Conservation (phyloP, 2,797 vertebrate species). For the Threskiornis aethiopicus region DNA sequence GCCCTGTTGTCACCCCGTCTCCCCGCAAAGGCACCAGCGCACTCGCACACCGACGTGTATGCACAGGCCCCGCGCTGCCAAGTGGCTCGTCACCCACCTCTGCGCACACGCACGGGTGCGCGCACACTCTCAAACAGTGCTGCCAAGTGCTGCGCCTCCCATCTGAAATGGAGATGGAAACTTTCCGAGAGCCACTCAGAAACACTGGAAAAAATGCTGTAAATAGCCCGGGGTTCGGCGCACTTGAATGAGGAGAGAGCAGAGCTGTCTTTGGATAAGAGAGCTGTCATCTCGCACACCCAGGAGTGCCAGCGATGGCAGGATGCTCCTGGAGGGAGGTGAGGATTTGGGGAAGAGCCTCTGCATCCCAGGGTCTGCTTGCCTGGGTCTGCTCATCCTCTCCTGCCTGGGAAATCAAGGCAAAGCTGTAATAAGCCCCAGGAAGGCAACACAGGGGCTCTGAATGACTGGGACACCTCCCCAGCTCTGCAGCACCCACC, state of each 20-base stretch:
- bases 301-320: not conserved
- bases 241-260: not conserved
- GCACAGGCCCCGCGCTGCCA: fast-evolving
- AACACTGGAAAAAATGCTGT: not conserved
- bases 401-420: not conserved
- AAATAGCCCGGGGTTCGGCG: not conserved
- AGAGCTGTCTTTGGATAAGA: not conserved
- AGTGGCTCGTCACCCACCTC: not conserved
- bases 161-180: not conserved
- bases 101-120: fast-evolving
- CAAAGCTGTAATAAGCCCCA: not conserved
- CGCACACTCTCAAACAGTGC: fast-evolving
- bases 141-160: not conserved
- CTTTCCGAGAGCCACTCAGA: not conserved
- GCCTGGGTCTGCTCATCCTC: not conserved
- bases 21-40: fast-evolving
- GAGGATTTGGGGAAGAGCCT: not conserved
- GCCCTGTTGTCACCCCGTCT: fast-evolving
- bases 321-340: not conserved
- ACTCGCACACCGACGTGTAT: fast-evolving
- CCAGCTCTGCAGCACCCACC: not conserved
- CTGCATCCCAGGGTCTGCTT: not conserved
- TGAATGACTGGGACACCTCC: not conserved
- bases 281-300: not conserved
- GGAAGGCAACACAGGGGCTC: not conserved